These are phyloP conservation scores for Gorilla gorilla DNA, from an alignment of 2,113 vertebrate genomes.

Conservation along the genomic window DNA sequence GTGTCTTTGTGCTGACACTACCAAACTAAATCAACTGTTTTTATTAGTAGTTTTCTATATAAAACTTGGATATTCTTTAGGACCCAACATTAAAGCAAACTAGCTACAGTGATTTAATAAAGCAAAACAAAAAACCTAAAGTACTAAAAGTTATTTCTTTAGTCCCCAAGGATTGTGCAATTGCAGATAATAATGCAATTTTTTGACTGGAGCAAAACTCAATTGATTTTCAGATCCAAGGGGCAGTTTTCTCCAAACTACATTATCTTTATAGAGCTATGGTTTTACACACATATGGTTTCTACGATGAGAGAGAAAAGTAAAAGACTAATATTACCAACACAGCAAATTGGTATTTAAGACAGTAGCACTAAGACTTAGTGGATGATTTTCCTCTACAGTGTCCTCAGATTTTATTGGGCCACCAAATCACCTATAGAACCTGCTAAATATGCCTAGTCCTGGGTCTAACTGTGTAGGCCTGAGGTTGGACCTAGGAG, in stretches of 20 bases:
- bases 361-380: not conserved
- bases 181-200: conserved; percentile 47
- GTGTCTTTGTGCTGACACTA: not conserved
- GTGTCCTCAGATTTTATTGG: not conserved
- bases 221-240: conserved; percentile 63
- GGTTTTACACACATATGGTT: conserved; percentile 41
- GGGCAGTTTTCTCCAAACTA: not conserved
- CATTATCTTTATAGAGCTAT: conserved; percentile 18
- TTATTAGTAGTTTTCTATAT: conserved; percentile 13
- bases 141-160: not conserved
- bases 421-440: not conserved
- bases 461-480: not conserved
- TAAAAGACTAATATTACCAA: not conserved
- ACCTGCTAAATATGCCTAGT: not conserved
- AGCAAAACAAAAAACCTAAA: conserved; percentile 35
- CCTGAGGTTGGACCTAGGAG: not conserved
- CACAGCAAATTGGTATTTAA: not conserved
- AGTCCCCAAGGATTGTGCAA: conserved; percentile 52
- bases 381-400: not conserved
- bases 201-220: conserved; percentile 59
- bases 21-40: not conserved
- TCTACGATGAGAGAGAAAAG: not conserved
- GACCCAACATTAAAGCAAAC: conserved; percentile 49
- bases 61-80: conserved; percentile 63
- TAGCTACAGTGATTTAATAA: not conserved